Evolutionary conservation across 1,140 invertebrate species (phyloP), one percentile per base, ranked within the genome.

Genomic region (Phymastichus coffea): DNA sequence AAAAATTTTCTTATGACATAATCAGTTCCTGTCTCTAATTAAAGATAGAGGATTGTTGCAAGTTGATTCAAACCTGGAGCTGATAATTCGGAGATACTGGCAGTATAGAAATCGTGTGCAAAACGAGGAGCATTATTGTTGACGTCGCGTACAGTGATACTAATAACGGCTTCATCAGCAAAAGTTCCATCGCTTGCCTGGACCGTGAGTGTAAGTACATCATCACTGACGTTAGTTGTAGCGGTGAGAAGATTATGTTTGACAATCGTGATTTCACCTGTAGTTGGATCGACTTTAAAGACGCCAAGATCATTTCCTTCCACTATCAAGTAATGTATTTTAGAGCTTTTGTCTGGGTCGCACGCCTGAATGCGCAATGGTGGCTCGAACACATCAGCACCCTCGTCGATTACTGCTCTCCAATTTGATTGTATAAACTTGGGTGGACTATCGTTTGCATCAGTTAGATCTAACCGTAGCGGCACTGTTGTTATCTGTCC

Each of bases 401-500:
- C 91, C 72, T 96, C 93, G 65, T 94, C 88, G 15, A 95, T 89
- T 3, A 89, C 88, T 0, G 88, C 87, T 7, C 86, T 84, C 74
- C 93, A 94, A 10, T 86, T 80, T 0, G 85, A 78, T 49, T 86
- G 87, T 8, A 84, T 79, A 74, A 95, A 95, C 9, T 83, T 80
- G 0, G 93, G 93, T 0, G 88, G 81, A 70, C 93, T 95, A 75
- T 97, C 95, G 70, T 97, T 96, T 28, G 87, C 88, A 74, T 97
- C 93, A 0, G 81, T 80, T 1, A 97, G 76, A 0, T 85, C 83
- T 6, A 98, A 88, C 61, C 87, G 87, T 0, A 98, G 79, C 0
- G 92, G 88, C 0, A 92, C 88, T 19, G 87, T 87, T 10, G 86
- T 86, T 9, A 83, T 87, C 66, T 89, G 88, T 0, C 90, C 92